Percentiles rank a stretch among this genome's conserved stretches.
Conservation (phyloP, 2,888 invertebrate genomes). For the Ethmia dodecea region DNA sequence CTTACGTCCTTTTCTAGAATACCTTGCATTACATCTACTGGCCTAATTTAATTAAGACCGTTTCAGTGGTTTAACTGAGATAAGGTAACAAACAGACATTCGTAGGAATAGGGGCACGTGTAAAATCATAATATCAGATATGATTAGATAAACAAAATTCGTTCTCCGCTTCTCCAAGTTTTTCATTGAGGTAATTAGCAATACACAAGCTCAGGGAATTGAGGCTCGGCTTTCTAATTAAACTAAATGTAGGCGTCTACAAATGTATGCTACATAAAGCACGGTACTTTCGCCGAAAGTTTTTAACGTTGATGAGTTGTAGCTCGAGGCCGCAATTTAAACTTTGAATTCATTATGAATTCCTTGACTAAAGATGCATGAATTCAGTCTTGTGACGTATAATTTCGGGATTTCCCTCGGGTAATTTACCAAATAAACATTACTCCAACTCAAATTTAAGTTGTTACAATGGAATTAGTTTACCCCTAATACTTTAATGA, state of each 20-base stretch:
- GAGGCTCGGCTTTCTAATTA: conserved; percentile 43
- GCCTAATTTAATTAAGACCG: too few relatives aligned
- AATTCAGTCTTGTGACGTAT: conserved; percentile 38
- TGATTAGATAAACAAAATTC: too few relatives aligned
- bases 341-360: conserved; percentile 62
- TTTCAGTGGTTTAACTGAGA: too few relatives aligned
- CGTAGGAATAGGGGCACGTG: too few relatives aligned
- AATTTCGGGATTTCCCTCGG: conserved; percentile 30
- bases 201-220: conserved; percentile 31
- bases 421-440: conserved; percentile 10
- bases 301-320: conserved; percentile 64
- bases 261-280: conserved; percentile 42
- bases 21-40: too few relatives aligned
- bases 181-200: conserved; percentile 37
- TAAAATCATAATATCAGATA: too few relatives aligned
- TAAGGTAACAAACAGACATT: too few relatives aligned
- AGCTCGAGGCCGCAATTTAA: conserved; percentile 56
- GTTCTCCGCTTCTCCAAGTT: conserved; percentile 18
- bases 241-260: conserved; percentile 41
- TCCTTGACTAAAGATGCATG: conserved; percentile 46
- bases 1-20: too few relatives aligned
- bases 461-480: conserved; percentile 1
- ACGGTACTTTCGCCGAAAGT: conserved; percentile 40
- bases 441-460: conserved; percentile 3
- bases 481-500: too few relatives aligned